Conservation (phyloP, 2,888 invertebrate genomes). For the Geotrupes spiniger region DNA sequence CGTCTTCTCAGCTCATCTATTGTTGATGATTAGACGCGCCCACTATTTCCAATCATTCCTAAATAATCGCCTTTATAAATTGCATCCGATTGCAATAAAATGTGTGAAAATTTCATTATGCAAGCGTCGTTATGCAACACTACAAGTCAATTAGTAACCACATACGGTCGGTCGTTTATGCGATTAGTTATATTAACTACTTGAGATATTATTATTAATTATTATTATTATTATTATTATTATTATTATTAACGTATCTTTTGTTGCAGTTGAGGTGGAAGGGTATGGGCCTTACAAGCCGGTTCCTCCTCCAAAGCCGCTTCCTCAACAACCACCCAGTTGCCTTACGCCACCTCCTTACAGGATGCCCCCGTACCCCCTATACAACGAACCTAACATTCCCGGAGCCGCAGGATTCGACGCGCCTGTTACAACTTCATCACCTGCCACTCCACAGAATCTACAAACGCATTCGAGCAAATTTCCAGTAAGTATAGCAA, state of each 20-base stretch:
- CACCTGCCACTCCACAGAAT: slow-evolving; percentile 49
- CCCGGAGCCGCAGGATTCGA: slow-evolving; percentile 54
- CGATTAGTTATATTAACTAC: too few relatives aligned
- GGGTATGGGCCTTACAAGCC: slow-evolving; percentile 60
- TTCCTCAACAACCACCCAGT: slow-evolving; percentile 49
- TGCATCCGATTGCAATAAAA: too few relatives aligned
- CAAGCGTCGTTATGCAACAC: too few relatives aligned
- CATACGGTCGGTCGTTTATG: too few relatives aligned
- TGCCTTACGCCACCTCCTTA: slow-evolving; percentile 57
- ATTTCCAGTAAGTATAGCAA: slow-evolving; percentile 72
- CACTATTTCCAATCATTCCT: too few relatives aligned
- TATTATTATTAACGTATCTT: neutral
- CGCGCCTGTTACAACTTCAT: slow-evolving; percentile 50
- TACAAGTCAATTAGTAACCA: too few relatives aligned
- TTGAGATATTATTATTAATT: too few relatives aligned
- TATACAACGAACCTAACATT: slow-evolving; percentile 58
- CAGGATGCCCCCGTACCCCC: slow-evolving; percentile 67
- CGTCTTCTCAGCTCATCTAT: too few relatives aligned
- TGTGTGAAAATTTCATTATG: too few relatives aligned
- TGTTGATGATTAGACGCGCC: too few relatives aligned
- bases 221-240: too few relatives aligned
- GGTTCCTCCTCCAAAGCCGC: slow-evolving; percentile 61
- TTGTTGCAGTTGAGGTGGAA: slow-evolving; percentile 53
- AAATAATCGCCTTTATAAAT: too few relatives aligned
- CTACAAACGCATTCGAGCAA: slow-evolving; percentile 76